Percentiles rank a stretch among this genome's conserved stretches.
phyloP scores from a whole-genome alignment of 2,797 vertebrate species.

The Aplochiton taeniatus region DNA sequence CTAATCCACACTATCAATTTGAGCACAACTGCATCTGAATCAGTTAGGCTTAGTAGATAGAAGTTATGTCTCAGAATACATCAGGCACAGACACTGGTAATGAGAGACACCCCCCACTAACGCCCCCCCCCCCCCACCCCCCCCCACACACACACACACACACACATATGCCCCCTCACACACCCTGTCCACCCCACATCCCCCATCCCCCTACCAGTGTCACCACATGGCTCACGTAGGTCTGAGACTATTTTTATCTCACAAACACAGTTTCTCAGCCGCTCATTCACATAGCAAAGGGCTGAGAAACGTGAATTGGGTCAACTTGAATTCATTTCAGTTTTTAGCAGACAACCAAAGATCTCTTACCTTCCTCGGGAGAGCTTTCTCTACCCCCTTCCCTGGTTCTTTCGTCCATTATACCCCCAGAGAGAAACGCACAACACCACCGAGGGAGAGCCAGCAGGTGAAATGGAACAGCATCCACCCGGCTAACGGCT shows the following conservation, averaged over 20 bases:
- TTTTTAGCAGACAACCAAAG: constrained; percentile 22
- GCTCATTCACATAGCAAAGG: no score
- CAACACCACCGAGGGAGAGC: neutral
- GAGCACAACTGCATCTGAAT: neutral
- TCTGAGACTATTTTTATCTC: constrained; percentile 72
- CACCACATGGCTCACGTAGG: constrained; percentile 55
- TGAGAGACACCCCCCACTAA: neutral
- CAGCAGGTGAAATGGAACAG: neutral
- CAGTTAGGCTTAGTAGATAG: constrained; percentile 5
- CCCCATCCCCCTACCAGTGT: constrained; percentile 49
- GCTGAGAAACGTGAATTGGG: constrained; percentile 13
- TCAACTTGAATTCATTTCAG: neutral
- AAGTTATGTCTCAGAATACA: constrained; percentile 12
- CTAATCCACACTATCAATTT: neutral
- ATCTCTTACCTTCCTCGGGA: constrained; percentile 67
- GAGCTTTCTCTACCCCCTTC: constrained; percentile 58
- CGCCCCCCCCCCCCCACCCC: constrained; percentile 42
- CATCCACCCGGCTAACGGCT: constrained; percentile 41
- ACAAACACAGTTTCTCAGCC: constrained; percentile 45
- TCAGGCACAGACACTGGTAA: neutral
- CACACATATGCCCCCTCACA: constrained; percentile 4
- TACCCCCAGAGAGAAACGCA: constrained; percentile 21
- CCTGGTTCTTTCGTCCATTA: constrained; percentile 61
- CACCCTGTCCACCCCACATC: constrained; percentile 15
- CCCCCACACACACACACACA: constrained; percentile 29